phyloP scores from a whole-genome alignment of 2,797 vertebrate species.

The Micromesistius poutassou region DNA sequence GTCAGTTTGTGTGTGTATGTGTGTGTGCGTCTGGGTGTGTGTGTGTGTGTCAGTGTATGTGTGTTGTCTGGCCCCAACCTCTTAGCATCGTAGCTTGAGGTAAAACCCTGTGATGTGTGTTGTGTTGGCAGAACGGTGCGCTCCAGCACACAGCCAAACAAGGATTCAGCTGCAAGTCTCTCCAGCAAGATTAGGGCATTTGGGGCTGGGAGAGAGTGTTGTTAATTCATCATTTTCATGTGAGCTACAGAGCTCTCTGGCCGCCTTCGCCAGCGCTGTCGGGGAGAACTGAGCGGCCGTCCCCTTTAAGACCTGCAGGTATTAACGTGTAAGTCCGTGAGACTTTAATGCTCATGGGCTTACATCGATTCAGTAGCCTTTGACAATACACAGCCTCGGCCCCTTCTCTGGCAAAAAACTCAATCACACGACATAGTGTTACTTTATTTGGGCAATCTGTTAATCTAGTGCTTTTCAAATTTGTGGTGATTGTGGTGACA shows the following conservation, averaged over 20 bases:
- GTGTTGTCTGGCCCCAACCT: not conserved
- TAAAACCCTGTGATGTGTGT: not conserved
- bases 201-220: not conserved
- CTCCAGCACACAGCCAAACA: constrained; percentile 14
- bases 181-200: constrained; percentile 14
- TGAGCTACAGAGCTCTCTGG: not conserved
- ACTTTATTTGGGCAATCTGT: too few relatives aligned
- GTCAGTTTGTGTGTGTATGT: too few relatives aligned
- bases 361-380: too few relatives aligned
- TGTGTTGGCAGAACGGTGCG: not conserved
- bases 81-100: not conserved
- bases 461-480: too few relatives aligned
- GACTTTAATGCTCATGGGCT: not conserved
- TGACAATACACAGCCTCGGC: too few relatives aligned
- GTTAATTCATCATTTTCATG: constrained; percentile 21
- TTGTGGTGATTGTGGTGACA: too few relatives aligned
- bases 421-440: too few relatives aligned
- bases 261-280: too few relatives aligned
- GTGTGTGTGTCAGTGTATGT: too few relatives aligned
- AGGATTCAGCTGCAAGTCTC: constrained; percentile 16
- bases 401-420: too few relatives aligned
- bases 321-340: not conserved
- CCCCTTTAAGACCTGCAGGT: not conserved
- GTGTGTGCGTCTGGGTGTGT: too few relatives aligned
- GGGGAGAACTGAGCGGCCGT: not conserved